Percentiles rank a stretch among this genome's conserved stretches.
Evolutionary conservation across 2,797 vertebrate species (phyloP).

Genomic region (Pseudomugil gertrudae): DNA sequence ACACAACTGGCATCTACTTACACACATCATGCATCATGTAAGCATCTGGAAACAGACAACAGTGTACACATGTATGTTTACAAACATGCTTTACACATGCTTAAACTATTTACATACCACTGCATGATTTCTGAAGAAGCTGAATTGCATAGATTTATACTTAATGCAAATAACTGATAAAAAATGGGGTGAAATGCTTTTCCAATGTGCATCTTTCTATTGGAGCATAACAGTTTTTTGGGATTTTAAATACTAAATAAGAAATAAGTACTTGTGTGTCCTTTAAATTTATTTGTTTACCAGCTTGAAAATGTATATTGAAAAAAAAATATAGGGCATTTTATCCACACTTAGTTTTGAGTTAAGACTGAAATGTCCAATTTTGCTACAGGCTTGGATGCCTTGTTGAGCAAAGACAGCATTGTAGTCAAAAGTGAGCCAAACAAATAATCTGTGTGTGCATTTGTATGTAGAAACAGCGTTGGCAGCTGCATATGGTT

Average conservation of each 20-base stretch:
- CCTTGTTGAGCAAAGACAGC: constrained; percentile 31
- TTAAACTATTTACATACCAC: constrained; percentile 28
- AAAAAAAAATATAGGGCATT: background rate
- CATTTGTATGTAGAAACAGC: constrained; percentile 37
- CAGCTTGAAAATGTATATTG: background rate
- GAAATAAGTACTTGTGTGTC: background rate
- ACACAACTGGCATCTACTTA: constrained; percentile 36
- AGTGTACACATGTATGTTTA: constrained; percentile 30
- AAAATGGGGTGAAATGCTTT: background rate
- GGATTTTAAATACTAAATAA: background rate
- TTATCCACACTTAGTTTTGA: constrained; percentile 1
- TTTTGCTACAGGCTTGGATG: constrained; percentile 48
- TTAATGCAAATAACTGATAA: constrained; percentile 2
- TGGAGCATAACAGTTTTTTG: background rate
- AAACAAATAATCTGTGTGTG: constrained; percentile 51
- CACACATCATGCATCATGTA: constrained; percentile 50
- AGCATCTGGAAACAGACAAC: constrained; percentile 40
- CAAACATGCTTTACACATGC: constrained; percentile 30
- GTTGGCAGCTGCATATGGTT: constrained; percentile 61
- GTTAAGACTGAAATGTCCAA: constrained; percentile 23
- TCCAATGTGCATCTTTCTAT: background rate
- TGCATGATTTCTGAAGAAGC: constrained; percentile 14
- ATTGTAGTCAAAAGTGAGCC: constrained; percentile 37
- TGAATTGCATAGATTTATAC: constrained; percentile 21
- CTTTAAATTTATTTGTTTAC: background rate